Evolutionary conservation across 2,113 vertebrate species (phyloP), one percentile per base, ranked within the genome.

Genomic region (Corydoras maculifer): DNA sequence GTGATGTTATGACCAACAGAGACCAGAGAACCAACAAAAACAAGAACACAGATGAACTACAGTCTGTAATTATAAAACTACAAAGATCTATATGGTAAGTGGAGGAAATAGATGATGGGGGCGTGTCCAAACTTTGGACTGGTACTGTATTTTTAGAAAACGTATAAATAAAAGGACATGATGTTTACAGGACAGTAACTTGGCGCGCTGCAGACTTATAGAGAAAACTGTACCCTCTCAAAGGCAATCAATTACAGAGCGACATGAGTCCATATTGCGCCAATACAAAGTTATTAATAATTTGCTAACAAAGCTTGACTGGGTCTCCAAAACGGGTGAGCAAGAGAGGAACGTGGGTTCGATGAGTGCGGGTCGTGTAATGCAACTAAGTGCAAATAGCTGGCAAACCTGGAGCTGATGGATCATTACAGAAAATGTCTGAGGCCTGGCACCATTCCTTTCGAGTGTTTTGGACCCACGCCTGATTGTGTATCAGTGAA

Each of bases 251-350:
- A 80, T 72, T 62, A 68, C 74, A 69, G 75, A 80, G 80, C 53
- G 80, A 76, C 62, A 68, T 75, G 76, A 78, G 74, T 79, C 50
- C 78, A 80, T 79, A 67, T 77, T 79, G 74, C 69, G 18, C 18
- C 18, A 25, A 25, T 70, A 71, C 80, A 79, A 50, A 83, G 78
- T 78, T 29, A 49, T 76, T 83, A 84, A 86, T 85, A 84, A 74
- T 80, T 73, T 63, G 8, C 62, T 84, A 84, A 86, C 80, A 81
- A 77, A 81, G 77, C 73, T 71, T 79, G 76, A 84, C 82, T 85
- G 78, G 65, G 78, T 85, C 69, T 60, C 25, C 69, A 84, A 80
- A 76, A 68, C 66, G 50, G 62, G 18, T 48, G 14, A 25, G 25
- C 64, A 49, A 25, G 57, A 63, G 32, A 25, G 61, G 31, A 30